Conservation (phyloP, 2,797 vertebrate species). For the Odontamblyopus rebecca region DNA sequence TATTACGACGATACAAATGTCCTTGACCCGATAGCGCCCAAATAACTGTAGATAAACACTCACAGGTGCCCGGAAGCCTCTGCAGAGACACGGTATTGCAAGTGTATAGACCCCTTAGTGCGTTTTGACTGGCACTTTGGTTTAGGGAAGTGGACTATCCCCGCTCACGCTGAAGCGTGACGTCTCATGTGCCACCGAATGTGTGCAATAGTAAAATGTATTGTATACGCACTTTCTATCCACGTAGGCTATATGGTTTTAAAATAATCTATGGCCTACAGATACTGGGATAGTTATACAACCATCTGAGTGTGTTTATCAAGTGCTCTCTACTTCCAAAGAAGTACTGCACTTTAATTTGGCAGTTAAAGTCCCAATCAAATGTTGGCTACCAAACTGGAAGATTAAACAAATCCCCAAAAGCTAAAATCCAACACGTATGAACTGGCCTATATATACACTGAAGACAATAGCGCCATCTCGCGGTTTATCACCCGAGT, state of each 20-base stretch:
- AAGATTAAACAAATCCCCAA: neutral
- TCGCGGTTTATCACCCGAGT: slow-evolving; percentile 37
- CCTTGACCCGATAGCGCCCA: slow-evolving; percentile 55
- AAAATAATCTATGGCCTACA: too few relatives aligned
- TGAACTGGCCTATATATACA: neutral
- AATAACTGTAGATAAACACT: slow-evolving; percentile 18
- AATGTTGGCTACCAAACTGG: neutral
- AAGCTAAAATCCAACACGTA: too few relatives aligned
- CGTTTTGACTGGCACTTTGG: neutral
- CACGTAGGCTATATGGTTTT: too few relatives aligned
- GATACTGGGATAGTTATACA: neutral
- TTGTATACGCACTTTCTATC: neutral
- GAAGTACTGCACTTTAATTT: neutral
- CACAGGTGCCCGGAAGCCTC: neutral
- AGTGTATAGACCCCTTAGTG: neutral
- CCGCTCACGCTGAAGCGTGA: neutral
- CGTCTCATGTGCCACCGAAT: neutral
- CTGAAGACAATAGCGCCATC: slow-evolving; percentile 41
- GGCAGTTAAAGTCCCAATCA: neutral
- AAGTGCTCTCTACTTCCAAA: neutral
- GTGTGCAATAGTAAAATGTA: neutral
- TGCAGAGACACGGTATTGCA: neutral
- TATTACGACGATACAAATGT: slow-evolving; percentile 17
- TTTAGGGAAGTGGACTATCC: neutral
- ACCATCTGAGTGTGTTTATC: neutral